These are phyloP conservation scores for Andrena hattorfiana DNA, from an alignment of 2,888 invertebrate genomes.

Conservation along the genomic window DNA sequence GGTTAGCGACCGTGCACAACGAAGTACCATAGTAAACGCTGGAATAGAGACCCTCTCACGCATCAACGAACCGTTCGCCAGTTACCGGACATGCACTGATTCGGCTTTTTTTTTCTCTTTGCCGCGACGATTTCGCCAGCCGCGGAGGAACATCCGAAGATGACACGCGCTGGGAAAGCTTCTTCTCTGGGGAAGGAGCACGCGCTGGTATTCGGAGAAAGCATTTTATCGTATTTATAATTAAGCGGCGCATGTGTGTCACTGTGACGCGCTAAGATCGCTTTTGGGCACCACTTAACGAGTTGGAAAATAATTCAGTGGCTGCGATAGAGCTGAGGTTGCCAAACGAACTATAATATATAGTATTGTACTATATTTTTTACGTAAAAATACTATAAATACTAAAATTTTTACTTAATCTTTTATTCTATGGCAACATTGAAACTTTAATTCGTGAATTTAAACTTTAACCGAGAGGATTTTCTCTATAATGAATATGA, in stretches of 20 bases:
- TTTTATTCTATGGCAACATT: too few relatives aligned
- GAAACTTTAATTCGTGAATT: too few relatives aligned
- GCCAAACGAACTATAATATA: too few relatives aligned
- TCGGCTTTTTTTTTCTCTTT: conserved; percentile 45
- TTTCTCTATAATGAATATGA: too few relatives aligned
- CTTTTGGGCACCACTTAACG: not conserved
- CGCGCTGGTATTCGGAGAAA: conserved; percentile 59
- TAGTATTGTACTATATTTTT: too few relatives aligned
- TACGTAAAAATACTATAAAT: too few relatives aligned
- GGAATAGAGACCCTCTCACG: conserved; percentile 52
- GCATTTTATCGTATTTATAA: conserved; percentile 52
- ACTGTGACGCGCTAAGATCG: not conserved
- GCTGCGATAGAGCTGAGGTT: too few relatives aligned
- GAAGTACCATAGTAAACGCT: conserved; percentile 52
- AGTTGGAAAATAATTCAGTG: too few relatives aligned
- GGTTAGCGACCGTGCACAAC: conserved; percentile 62
- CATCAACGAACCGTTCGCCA: conserved; percentile 63
- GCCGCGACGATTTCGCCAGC: conserved; percentile 29
- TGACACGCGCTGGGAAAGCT: conserved; percentile 53
- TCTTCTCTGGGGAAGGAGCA: conserved; percentile 63
- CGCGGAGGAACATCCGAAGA: conserved; percentile 23
- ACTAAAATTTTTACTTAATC: too few relatives aligned
- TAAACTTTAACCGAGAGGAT: too few relatives aligned
- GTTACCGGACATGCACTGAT: conserved; percentile 52
- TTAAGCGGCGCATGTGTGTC: not conserved